A percentile compares a stretch with the other conserved stretches of the same genome.
phyloP scores from a whole-genome alignment of 2,797 vertebrate species.

The Antennarius maculatus region DNA sequence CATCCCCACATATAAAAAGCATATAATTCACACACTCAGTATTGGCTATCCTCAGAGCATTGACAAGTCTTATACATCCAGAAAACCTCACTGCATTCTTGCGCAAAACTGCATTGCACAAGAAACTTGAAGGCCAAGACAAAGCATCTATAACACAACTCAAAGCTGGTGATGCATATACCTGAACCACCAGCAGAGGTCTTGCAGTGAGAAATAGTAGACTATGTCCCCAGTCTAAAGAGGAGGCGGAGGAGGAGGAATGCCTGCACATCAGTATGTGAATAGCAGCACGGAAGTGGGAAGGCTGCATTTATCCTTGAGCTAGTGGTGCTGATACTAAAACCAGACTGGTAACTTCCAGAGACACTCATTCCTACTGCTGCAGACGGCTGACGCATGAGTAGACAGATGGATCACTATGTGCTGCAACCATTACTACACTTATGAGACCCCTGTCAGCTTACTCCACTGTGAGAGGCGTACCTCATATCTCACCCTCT shows the following conservation, averaged over 20 bases:
- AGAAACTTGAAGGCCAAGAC: conserved; percentile 16
- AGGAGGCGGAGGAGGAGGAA: conserved; percentile 1
- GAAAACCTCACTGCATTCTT: background rate
- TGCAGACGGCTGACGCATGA: conserved; percentile 56
- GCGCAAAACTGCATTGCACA: background rate
- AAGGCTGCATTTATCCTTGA: conserved; percentile 66
- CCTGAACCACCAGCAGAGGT: conserved; percentile 66
- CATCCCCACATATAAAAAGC: conserved; percentile 3
- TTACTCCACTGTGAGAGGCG: conserved; percentile 27
- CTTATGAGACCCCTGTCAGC: conserved; percentile 51
- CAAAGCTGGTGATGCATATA: conserved; percentile 48
- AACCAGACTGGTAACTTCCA: conserved; percentile 51
- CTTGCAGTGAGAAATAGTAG: conserved; percentile 36
- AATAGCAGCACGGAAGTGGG: conserved; percentile 65
- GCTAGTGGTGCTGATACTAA: conserved; percentile 53
- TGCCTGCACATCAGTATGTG: conserved; percentile 48
- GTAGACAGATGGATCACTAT: conserved; percentile 62
- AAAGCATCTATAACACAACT: conserved; percentile 36
- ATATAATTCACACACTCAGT: conserved; percentile 28
- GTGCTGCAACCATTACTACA: conserved; percentile 51
- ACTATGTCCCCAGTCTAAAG: background rate
- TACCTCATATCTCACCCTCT: conserved; percentile 38
- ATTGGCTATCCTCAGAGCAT: conserved; percentile 23
- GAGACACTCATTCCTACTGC: conserved; percentile 33
- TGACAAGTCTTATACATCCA: conserved; percentile 24